phyloP scores from a whole-genome alignment of 2,113 vertebrate species.

The Acrocephalus kingi region DNA sequence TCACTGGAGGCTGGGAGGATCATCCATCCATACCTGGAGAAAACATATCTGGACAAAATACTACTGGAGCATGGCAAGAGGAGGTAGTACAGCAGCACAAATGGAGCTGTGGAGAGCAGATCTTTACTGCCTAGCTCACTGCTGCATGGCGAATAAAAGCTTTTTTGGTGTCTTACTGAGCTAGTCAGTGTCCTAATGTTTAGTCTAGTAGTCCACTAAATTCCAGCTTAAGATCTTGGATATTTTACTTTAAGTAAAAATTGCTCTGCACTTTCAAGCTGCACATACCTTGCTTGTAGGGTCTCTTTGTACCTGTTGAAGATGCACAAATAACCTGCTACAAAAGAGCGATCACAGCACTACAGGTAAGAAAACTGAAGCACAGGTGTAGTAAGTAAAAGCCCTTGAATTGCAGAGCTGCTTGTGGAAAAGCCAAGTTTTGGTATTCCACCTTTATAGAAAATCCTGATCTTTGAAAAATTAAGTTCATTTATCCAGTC shows the following conservation, averaged over 20 bases:
- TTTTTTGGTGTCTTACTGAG: neutral
- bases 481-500: neutral
- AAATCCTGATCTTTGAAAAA: neutral
- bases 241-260: neutral
- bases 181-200: neutral
- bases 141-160: neutral
- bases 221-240: neutral
- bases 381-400: neutral
- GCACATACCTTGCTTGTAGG: neutral
- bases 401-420: neutral
- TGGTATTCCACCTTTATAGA: neutral
- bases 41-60: neutral
- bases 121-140: neutral
- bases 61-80: neutral
- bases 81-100: neutral
- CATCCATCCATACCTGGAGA: neutral
- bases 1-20: neutral
- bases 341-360: neutral
- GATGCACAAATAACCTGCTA: neutral
- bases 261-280: neutral
- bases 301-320: neutral
- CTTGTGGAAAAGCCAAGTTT: neutral
- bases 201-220: neutral
- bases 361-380: neutral
- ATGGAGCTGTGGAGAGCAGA: neutral